Percentiles rank a stretch among this genome's conserved stretches.
Evolutionary conservation across 2,888 invertebrate genomes (phyloP).

Genomic region (Malthinus seriepunctatus): DNA sequence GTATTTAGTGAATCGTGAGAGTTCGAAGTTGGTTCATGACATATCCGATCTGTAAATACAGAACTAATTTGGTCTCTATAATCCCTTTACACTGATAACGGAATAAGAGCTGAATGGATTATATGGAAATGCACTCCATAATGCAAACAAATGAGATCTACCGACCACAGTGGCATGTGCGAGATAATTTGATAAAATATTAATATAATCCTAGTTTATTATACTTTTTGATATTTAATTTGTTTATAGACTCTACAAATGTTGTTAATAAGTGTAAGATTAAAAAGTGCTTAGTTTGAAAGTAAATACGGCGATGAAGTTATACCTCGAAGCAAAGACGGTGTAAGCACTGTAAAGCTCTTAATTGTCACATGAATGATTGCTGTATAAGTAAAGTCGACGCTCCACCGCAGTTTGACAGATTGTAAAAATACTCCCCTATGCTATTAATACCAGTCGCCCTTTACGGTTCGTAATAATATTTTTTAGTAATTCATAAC

Average conservation of each 20-base stretch:
- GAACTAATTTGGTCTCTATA: conserved; percentile 42
- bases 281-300: too few species aligned
- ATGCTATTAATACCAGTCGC: conserved; percentile 19
- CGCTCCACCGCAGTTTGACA: conserved; percentile 33
- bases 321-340: conserved; percentile 14
- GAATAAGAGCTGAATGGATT: conserved; percentile 41
- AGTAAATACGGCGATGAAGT: not conserved
- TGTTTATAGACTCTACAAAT: not conserved
- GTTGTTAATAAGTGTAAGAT: not conserved
- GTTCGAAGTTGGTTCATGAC: conserved; percentile 32
- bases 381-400: conserved; percentile 35
- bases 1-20: conserved; percentile 19
- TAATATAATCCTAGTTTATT: not conserved
- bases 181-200: conserved; percentile 26
- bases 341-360: conserved; percentile 18
- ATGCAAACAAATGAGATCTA: conserved; percentile 33
- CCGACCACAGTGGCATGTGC: conserved; percentile 15
- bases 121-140: conserved; percentile 43
- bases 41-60: conserved; percentile 47
- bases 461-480: conserved; percentile 9
- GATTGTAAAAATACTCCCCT: conserved; percentile 27
- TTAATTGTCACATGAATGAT: conserved; percentile 38
- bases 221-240: not conserved
- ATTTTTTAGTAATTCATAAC: not conserved
- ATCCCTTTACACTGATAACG: conserved; percentile 41